Conservation (phyloP, 2,797 vertebrate genomes). For the Esox masquinongy region DNA sequence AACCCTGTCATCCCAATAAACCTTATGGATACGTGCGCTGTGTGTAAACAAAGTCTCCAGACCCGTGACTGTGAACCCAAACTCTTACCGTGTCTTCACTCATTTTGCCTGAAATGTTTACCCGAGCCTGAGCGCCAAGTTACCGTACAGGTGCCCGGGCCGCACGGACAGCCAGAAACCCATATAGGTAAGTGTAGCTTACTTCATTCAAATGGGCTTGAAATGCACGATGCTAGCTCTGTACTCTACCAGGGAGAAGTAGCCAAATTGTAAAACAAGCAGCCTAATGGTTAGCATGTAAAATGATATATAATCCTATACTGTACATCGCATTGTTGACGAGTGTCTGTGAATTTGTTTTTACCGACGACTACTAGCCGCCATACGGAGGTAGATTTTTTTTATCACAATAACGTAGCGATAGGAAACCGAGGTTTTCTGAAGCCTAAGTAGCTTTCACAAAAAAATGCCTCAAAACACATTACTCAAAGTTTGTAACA, state of each 20-base stretch:
- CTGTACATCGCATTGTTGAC: background rate
- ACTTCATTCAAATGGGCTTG: background rate
- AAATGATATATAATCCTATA: background rate
- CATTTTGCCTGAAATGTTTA: conserved; percentile 93
- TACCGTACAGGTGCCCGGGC: conserved; percentile 87
- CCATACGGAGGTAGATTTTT: background rate
- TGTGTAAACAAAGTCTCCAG: conserved; percentile 95
- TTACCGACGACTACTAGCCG: background rate
- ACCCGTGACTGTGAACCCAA: conserved; percentile 94
- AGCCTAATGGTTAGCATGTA: background rate
- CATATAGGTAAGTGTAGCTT: conserved; percentile 85
- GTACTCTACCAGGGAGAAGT: background rate
- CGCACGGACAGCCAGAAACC: conserved; percentile 88
- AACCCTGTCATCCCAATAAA: conserved; percentile 79
- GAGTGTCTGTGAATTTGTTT: background rate
- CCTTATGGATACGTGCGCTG: conserved; percentile 93
- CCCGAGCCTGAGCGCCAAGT: conserved; percentile 93
- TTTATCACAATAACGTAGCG: background rate
- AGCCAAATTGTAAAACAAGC: background rate
- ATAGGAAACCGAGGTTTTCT: too few species aligned
- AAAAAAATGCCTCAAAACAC: too few species aligned
- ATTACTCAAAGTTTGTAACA: too few species aligned
- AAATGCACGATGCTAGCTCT: background rate
- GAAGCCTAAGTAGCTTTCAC: too few species aligned
- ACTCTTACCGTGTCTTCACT: conserved; percentile 96